Conservation (phyloP, 2,113 vertebrate genomes). For the Clarias batrachus region DNA sequence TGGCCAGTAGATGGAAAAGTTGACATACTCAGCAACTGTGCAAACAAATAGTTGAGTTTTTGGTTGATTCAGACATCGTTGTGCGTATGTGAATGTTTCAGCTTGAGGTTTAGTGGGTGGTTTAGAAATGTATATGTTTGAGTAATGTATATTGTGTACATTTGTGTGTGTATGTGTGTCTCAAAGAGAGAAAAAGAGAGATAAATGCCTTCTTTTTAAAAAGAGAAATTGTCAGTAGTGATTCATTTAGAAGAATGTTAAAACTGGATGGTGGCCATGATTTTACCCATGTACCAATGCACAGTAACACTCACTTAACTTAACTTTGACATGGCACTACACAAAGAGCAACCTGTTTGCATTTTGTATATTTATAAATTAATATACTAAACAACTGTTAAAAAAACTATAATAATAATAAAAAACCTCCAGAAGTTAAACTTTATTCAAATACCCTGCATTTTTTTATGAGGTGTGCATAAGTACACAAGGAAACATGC, state of each 20-base stretch:
- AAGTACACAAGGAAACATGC: not conserved
- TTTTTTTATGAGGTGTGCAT: not conserved
- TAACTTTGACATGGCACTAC: not conserved
- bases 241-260: not conserved
- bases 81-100: slow-evolving; percentile 3
- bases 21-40: slow-evolving; percentile 42
- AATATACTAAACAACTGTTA: not conserved
- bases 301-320: not conserved
- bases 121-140: not conserved
- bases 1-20: slow-evolving; percentile 44
- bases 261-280: not conserved
- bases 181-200: not conserved
- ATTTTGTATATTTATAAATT: not conserved
- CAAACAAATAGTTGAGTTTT: slow-evolving; percentile 38
- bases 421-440: not conserved
- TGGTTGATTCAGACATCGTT: slow-evolving; percentile 8
- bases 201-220: not conserved
- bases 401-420: not conserved
- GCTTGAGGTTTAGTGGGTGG: not conserved
- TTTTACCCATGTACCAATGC: not conserved
- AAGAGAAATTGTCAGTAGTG: not conserved
- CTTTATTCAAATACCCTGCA: not conserved
- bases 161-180: not conserved
- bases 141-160: not conserved
- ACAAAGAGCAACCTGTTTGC: not conserved